Evolutionary conservation across 2,797 vertebrate species (phyloP).

Genomic region (Hirundo rustica): DNA sequence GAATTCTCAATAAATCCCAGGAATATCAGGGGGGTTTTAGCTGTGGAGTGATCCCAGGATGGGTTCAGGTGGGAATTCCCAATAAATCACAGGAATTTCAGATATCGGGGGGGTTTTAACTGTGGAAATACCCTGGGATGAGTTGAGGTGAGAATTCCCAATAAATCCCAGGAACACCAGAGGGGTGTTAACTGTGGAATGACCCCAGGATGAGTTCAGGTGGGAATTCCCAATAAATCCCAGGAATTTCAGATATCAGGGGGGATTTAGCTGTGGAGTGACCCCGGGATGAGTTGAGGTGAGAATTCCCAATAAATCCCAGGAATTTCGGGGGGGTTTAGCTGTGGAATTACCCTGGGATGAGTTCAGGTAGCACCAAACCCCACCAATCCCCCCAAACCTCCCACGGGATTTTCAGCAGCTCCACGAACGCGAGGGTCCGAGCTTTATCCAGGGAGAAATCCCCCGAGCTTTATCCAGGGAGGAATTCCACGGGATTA

Average conservation of each 20-base stretch:
- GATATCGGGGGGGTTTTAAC: neutral
- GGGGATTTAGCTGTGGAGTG: fast-evolving
- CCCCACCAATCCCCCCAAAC: neutral
- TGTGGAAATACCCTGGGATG: neutral
- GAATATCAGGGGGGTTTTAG: too few species aligned
- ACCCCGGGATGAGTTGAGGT: too few species aligned
- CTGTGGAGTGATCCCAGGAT: neutral
- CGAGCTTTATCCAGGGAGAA: too few species aligned
- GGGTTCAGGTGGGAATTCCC: neutral
- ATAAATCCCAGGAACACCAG: too few species aligned
- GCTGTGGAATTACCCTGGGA: neutral
- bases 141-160: too few species aligned
- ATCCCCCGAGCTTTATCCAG: too few species aligned
- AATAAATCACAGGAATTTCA: neutral
- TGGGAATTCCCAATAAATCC: neutral
- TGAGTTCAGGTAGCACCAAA: too few species aligned
- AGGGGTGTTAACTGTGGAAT: neutral
- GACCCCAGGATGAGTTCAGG: too few species aligned
- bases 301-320: neutral
- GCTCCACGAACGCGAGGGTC: fast-evolving
- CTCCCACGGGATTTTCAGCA: fast-evolving
- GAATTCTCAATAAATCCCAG: too few species aligned
- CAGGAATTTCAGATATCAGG: neutral
- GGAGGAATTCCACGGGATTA: neutral
- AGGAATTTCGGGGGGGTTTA: neutral